phyloP scores from a whole-genome alignment of 2,113 vertebrate species.

The Ondatra zibethicus region DNA sequence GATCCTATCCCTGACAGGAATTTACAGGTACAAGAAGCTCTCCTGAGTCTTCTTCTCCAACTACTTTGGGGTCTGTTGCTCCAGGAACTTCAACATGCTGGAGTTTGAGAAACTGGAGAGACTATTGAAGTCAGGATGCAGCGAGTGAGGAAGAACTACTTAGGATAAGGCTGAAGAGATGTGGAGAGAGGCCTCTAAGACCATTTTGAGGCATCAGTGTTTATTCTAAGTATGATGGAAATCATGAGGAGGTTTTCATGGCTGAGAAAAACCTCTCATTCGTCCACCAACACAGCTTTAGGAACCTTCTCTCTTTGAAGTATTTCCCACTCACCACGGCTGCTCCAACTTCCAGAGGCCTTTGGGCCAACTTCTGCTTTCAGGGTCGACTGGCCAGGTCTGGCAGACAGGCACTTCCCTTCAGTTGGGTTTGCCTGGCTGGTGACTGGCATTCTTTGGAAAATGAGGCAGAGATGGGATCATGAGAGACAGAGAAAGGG shows the following conservation, averaged over 20 bases:
- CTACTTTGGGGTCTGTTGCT: neutral
- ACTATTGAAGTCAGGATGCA: neutral
- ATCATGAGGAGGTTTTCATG: neutral
- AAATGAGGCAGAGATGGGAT: neutral
- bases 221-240: neutral
- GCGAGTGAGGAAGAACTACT: neutral
- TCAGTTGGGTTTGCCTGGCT: neutral
- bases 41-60: no score
- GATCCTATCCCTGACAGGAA: neutral
- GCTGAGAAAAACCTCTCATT: neutral
- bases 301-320: neutral
- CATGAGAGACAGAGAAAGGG: neutral
- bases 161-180: neutral
- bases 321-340: neutral
- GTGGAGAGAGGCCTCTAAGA: neutral
- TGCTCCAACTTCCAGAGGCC: neutral
- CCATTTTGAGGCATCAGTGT: rapidly evolving
- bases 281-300: neutral
- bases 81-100: neutral
- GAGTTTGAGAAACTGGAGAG: neutral
- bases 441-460: neutral
- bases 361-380: constrained; percentile 6
- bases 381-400: neutral
- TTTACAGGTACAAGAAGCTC: neutral
- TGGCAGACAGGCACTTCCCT: neutral